Base-by-base conservation (phyloP, 53 echinoderm and acorn worm genomes). In the Holothuria scabra region DNA sequence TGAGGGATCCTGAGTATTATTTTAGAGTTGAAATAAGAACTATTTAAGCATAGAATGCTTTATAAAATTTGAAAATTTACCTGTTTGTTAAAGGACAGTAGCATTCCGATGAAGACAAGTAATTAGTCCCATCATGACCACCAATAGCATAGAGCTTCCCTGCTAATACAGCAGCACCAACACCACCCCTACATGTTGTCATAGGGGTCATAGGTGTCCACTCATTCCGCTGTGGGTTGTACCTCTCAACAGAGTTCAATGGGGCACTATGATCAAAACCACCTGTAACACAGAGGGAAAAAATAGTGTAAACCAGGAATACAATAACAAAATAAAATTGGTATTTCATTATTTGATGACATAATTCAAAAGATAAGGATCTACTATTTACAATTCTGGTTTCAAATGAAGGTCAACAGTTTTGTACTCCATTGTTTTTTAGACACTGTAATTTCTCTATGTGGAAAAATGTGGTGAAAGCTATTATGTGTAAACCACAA, bases 251-350 rank as follows among this genome's bases (percentile, higher is more conserved):
- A 21, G 99, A 92, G 66, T 87, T 94, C 59, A 97, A 84, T 23
- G 99, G 99, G 2, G 94, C 92, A 71, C 94, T 97, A 86, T 97
- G 95, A 67, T 97, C 99, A 87, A 97, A 97, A 18, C 99, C 99
- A 85, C 99, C 99, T 97, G 71, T 7, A 20, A 66, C 21, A 66
- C 13, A 19, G 46, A 59, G 13, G 28, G 24, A 67, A 21, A 46
- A 76, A 2, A 25, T 30, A 41, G 0, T 3, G 41, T 41, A 41
- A 8, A 5, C 10, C 41, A 41, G 7, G 41, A 62, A 62, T 25
- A 23, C 0, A 0, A 7, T 25, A 2, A 62, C 23, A 24, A 62
- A 62, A 7, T 2, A 23, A 41, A 41, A 10, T 8, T 10, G 10
- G 10, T 10, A 41, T 41, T 41, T 2, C 10, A 41, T 3, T 8